These are phyloP conservation scores for Callocephalon fimbriatum DNA, from an alignment of 2,113 vertebrate species.

Conservation along the genomic window DNA sequence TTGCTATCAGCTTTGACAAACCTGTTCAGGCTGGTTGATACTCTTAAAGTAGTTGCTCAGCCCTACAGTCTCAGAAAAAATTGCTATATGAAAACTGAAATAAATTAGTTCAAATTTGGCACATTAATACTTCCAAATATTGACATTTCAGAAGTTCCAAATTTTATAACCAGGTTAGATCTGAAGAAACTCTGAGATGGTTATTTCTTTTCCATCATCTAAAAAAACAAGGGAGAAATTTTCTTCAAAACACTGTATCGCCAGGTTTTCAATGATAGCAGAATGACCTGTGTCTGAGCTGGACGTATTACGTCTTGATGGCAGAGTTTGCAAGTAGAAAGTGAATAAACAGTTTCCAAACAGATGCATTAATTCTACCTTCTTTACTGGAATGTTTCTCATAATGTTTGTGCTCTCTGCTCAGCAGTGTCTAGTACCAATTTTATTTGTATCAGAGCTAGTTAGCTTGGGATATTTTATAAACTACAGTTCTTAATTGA, in stretches of 20 bases:
- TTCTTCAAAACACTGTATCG: background rate
- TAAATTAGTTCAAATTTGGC: background rate
- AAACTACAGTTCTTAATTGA: background rate
- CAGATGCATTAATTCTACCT: background rate
- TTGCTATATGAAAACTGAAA: background rate
- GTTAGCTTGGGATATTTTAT: background rate
- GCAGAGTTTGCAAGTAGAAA: background rate
- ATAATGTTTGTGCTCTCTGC: background rate
- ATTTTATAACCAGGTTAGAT: background rate
- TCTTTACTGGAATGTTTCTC: background rate
- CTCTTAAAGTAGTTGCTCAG: background rate
- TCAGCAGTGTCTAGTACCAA: background rate
- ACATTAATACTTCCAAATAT: background rate
- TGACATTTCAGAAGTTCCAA: background rate
- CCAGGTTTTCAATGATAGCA: background rate
- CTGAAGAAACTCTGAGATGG: background rate
- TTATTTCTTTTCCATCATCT: background rate
- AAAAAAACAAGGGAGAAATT: rapidly evolving
- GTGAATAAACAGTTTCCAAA: background rate
- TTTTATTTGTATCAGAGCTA: background rate
- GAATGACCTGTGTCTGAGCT: background rate
- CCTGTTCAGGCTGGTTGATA: background rate
- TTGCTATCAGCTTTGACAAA: background rate
- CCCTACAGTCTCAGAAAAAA: background rate
- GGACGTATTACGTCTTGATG: background rate